Base-by-base conservation (phyloP, 92 coral and sea anemone species). In the Zoanthus gigantus region DNA sequence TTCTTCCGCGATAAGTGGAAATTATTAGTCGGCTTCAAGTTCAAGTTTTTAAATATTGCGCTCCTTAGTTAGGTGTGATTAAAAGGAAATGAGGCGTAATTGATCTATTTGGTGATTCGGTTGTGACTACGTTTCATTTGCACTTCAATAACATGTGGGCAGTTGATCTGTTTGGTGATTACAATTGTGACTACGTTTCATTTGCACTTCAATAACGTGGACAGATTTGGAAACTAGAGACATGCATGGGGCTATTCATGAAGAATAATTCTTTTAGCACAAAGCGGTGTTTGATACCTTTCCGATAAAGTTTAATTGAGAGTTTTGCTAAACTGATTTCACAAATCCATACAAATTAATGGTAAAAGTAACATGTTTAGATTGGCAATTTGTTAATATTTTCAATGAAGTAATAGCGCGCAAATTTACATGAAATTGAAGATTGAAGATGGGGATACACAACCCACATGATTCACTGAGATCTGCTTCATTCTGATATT, bases 91-190 rank as follows among this genome's bases (percentile, higher is more conserved):
- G 79, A 2, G 61, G 79, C 79, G 12, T 46, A 75, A 47, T 42
- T 42, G 56, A 44, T 17, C 29, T 37, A 5, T 45, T 42, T 4
- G 6, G 78, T 74, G 58, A 74, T 47, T 74, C 15, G 23, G 7
- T 32, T 74, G n/a, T 42, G 57, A 1, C 42, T 37, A 37, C 42
- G 42, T 4, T 37, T 37, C 0, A 0, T 37, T 37, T 37, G 42
- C 42, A 73, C 6, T 17, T 74, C 58, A 74, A 74, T 46, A n/a
- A 45, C 13, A 74, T 45, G 78, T 74, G 78, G 58, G 78, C 78
- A 37, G 42, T 37, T 2, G 3, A 37, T 37, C 42, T 37, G 3
- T 4, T 37, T 2, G 3, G 1, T 37, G 2, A 37, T 4, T 37
- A 37, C 1, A 1, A 37, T 37, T 37, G 2, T 37, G 42, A 37